Conservation (phyloP, 2,888 invertebrate genomes). For the Sesia bembeciformis region DNA sequence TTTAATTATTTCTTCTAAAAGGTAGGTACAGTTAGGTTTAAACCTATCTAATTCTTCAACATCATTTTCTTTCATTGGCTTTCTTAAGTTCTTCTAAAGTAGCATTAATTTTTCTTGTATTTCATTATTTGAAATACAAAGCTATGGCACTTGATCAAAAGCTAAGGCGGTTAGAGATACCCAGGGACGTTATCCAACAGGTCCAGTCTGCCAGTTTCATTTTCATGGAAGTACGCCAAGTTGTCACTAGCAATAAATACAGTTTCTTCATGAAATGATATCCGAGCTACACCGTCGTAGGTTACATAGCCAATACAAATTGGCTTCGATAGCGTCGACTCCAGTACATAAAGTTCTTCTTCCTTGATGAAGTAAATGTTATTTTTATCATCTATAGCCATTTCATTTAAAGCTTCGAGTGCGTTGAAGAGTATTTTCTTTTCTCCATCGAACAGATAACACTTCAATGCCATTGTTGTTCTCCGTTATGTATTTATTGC, state of each 20-base stretch:
- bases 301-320: slow-evolving; percentile 34
- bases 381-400: slow-evolving; percentile 48
- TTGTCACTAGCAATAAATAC: slow-evolving; percentile 46
- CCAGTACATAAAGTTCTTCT: slow-evolving; percentile 40
- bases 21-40: too few relatives aligned
- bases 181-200: slow-evolving; percentile 34
- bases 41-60: too few relatives aligned
- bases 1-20: too few relatives aligned
- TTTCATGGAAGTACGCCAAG: slow-evolving; percentile 43
- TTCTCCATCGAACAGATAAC: slow-evolving; percentile 35
- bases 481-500: slow-evolving; percentile 47
- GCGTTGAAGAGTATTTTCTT: slow-evolving; percentile 38
- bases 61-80: background rate
- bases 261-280: slow-evolving; percentile 38
- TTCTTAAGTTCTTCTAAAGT: slow-evolving; percentile 16
- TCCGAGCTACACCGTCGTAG: slow-evolving; percentile 48
- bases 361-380: slow-evolving; percentile 52
- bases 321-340: slow-evolving; percentile 28
- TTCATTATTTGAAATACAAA: too few relatives aligned
- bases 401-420: slow-evolving; percentile 41
- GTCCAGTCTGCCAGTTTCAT: slow-evolving; percentile 37
- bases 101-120: slow-evolving; percentile 40
- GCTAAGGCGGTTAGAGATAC: slow-evolving; percentile 45
- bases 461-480: slow-evolving; percentile 45
- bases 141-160: slow-evolving; percentile 41